Evolutionary conservation across 37 sponge, comb jelly and placozoan species (phyloP), one percentile per base, ranked within the genome.

Genomic region (Amphimedon queenslandica): DNA sequence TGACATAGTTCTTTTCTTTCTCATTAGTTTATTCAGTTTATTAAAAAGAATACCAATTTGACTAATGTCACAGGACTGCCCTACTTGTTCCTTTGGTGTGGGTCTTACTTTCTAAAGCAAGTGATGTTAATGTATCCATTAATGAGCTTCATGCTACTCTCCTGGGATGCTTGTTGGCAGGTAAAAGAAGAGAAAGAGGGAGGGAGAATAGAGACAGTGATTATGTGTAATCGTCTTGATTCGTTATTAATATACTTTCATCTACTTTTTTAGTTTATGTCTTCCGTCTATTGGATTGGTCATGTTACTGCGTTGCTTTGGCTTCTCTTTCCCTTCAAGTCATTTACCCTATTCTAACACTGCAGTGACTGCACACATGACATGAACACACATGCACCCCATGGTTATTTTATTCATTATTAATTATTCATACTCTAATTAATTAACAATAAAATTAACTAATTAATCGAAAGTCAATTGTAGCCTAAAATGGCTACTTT

Each of bases 111-210:
- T 0, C 0, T 82, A 25, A 88, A 67, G 79, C 68, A 56, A 29
- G 33, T 78, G 18, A 13, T 82, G 28, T 77, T 88, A 25, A 55
- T 81, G 51, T 88, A 82, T 33, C 88, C 88, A 0, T 5, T 82
- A 55, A 58, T 69, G 24, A 11, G 35, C 27, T 88, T 88, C 71
- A 82, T 82, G 78, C 74, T 88, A 0, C 79, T 88, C 27, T 58
- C 37, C 23, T 88, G 88, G 88, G 2, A 16, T 4, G 40, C 66
- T 29, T 88, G 88, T 43, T 78, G 42, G 58, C 37, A 67, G 63
- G 88, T 87, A 27, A 60, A 75, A 58, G 21, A 18, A 10, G 36
- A 47, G 51, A 47, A 47, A 18, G 8, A 18, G 13, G 51, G 8
- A 8, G 51, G 13, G 13, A 47, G 13, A 18, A 8, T 47, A 47